Evolutionary conservation across 2,113 vertebrate species (phyloP).

Genomic region (Erythrocercus mccallii): DNA sequence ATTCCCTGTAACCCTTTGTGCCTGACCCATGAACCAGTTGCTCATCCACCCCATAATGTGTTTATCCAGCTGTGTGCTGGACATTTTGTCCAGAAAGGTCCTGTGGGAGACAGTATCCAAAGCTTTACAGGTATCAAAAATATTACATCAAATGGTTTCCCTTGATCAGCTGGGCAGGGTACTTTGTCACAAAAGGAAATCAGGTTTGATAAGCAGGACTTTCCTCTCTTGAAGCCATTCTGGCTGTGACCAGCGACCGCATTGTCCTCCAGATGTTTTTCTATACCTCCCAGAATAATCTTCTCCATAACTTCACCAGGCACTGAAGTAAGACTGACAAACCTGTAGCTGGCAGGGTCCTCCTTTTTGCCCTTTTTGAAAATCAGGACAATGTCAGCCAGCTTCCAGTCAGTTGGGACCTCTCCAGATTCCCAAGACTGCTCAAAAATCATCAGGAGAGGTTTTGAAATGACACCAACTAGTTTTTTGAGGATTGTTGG

Average conservation of each 20-base stretch:
- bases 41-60: not conserved
- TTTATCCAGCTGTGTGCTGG: not conserved
- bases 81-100: not conserved
- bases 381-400: not conserved
- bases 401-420: not conserved
- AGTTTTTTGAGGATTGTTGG: not conserved
- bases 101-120: not conserved
- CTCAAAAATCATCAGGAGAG: not conserved
- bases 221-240: not conserved
- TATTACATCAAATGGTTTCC: not conserved
- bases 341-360: not conserved
- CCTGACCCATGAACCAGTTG: accelerated
- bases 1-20: not conserved
- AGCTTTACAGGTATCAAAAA: not conserved
- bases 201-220: not conserved
- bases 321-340: not conserved
- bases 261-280: not conserved
- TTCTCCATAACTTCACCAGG: not conserved
- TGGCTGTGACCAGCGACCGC: not conserved
- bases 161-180: not conserved
- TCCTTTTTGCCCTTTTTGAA: not conserved
- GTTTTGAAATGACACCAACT: not conserved
- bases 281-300: not conserved
- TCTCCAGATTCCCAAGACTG: not conserved
- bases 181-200: not conserved